Evolutionary conservation across 1,140 invertebrate species (phyloP).

Genomic region (Conus betulinus): DNA sequence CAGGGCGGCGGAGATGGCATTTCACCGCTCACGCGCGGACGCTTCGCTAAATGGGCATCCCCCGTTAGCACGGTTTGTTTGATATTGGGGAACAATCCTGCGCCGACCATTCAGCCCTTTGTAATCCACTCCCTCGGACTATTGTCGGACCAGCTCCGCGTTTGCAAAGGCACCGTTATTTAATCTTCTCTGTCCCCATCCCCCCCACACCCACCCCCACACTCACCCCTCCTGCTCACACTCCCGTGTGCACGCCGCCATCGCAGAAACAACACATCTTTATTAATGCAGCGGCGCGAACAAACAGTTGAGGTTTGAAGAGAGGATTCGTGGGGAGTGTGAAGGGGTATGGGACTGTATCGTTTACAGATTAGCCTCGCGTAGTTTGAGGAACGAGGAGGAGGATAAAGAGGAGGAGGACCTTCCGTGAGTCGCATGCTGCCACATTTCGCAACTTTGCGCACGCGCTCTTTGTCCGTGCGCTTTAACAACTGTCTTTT

Average conservation of each 20-base stretch:
- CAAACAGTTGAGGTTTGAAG: constrained; percentile 34
- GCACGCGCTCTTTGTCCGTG: too few species aligned
- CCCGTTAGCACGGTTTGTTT: constrained; percentile 35
- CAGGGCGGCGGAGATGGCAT: constrained; percentile 3
- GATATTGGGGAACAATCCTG: constrained; percentile 37
- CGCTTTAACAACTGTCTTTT: too few species aligned
- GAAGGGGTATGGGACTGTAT: constrained; percentile 31
- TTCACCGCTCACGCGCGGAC: constrained; percentile 30
- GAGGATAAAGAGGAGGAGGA: too few species aligned
- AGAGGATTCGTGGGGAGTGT: not conserved
- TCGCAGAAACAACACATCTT: constrained; percentile 34
- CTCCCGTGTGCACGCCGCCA: not conserved
- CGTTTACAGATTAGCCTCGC: constrained; percentile 42
- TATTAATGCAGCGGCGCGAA: constrained; percentile 46
- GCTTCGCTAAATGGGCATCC: constrained; percentile 5
- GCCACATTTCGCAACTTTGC: too few species aligned
- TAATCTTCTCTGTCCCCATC: constrained; percentile 34
- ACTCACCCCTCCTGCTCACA: too few species aligned
- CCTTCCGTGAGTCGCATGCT: too few species aligned
- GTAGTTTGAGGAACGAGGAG: constrained; percentile 10
- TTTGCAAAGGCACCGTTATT: constrained; percentile 36
- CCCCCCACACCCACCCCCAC: too few species aligned
- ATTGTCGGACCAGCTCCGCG: constrained; percentile 21
- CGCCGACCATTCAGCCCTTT: constrained; percentile 32
- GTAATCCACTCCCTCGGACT: constrained; percentile 12